Conservation (phyloP, 2,113 vertebrate genomes). For the Neofelis nebulosa region DNA sequence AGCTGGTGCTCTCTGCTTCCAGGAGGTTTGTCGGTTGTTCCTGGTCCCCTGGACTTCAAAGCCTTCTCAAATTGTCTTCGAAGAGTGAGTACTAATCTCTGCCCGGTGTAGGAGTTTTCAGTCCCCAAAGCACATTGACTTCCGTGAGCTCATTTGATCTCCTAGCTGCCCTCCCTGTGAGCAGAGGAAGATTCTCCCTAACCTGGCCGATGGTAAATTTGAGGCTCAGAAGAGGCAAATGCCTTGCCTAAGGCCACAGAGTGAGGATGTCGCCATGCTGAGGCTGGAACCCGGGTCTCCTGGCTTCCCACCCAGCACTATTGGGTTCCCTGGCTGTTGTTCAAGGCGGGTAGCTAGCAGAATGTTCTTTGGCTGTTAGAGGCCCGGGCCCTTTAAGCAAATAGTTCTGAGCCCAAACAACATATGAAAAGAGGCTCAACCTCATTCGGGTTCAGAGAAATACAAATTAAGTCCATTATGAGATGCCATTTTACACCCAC, state of each 20-base stretch:
- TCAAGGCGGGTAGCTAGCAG: background rate
- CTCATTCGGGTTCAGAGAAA: background rate
- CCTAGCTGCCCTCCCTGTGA: background rate
- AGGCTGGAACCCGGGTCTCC: background rate
- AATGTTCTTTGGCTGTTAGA: background rate
- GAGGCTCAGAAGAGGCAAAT: background rate
- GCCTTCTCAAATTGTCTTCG: conserved; percentile 17
- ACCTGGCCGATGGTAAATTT: background rate
- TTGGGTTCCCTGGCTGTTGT: background rate
- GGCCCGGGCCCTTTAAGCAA: background rate
- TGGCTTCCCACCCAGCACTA: background rate
- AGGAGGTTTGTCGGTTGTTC: background rate
- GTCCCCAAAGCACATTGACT: background rate
- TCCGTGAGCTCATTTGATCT: background rate
- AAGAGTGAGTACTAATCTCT: background rate
- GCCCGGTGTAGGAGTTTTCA: background rate
- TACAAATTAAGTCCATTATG: conserved; percentile 34
- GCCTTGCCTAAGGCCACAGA: background rate
- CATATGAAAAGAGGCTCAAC: conserved; percentile 10
- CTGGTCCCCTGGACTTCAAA: background rate
- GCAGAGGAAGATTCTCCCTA: background rate
- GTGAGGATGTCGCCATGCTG: background rate
- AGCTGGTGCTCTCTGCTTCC: background rate
- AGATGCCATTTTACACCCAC: background rate
- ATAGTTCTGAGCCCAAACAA: background rate